phyloP scores from a whole-genome alignment of 2,113 vertebrate species.

The Embiotoca jacksoni region DNA sequence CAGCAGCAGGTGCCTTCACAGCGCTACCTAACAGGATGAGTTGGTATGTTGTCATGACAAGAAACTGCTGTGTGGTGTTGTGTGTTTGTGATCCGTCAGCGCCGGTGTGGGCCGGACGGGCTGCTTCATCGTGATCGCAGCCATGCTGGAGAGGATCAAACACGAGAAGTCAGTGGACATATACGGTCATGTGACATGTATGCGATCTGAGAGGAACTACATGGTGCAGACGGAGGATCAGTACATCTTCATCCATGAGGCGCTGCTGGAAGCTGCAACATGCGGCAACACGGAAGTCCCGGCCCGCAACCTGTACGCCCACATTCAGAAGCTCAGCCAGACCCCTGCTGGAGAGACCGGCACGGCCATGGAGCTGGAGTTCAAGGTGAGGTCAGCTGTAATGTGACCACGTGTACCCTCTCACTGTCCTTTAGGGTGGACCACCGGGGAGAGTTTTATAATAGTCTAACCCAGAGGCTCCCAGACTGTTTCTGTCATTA shows the following conservation, averaged over 20 bases:
- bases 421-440: too few relatives aligned
- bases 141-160: conserved; percentile 97
- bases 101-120: conserved; percentile 95
- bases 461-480: too few relatives aligned
- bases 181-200: conserved; percentile 95
- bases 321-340: conserved; percentile 95
- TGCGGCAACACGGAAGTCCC: conserved; percentile 94
- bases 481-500: too few relatives aligned
- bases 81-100: conserved; percentile 69
- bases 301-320: conserved; percentile 92
- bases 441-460: too few relatives aligned
- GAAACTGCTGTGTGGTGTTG: too few relatives aligned
- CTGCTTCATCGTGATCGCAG: conserved; percentile 95
- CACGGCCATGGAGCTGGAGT: conserved; percentile 95
- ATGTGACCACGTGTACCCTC: too few relatives aligned
- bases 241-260: conserved; percentile 96
- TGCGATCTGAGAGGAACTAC: conserved; percentile 97
- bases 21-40: too few relatives aligned
- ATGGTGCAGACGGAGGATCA: conserved; percentile 99
- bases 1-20: too few relatives aligned
- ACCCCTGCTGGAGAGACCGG: conserved; percentile 89
- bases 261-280: conserved; percentile 91
- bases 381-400: conserved; percentile 82
- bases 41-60: too few relatives aligned
- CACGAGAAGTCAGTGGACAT: conserved; percentile 95